Conservation (phyloP, 2,113 vertebrate species). For the Oceanodroma tethys region DNA sequence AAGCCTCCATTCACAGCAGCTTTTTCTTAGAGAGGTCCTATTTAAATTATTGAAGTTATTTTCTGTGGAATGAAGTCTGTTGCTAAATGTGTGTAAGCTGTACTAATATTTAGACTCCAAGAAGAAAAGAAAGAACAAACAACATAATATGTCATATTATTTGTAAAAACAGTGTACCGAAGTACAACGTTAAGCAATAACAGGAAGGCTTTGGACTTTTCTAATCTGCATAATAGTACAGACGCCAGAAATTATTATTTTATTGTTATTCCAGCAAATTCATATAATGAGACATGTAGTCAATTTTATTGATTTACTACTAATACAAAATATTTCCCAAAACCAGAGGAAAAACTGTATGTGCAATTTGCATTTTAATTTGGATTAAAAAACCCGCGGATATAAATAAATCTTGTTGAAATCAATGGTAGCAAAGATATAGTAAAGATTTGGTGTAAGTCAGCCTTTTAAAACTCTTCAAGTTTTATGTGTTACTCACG, state of each 20-base stretch:
- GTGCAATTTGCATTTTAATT: neutral
- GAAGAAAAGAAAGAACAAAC: neutral
- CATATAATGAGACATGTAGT: neutral
- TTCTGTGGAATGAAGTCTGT: neutral
- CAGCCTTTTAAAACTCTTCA: neutral
- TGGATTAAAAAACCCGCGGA: neutral
- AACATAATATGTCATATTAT: neutral
- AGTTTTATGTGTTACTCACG: neutral
- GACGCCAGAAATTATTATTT: neutral
- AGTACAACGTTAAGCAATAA: neutral
- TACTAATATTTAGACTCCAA: neutral
- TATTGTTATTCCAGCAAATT: neutral
- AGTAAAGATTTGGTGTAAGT: neutral
- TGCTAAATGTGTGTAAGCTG: neutral
- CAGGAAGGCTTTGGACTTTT: neutral
- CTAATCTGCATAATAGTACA: neutral
- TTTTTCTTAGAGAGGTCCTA: neutral
- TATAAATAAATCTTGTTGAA: neutral
- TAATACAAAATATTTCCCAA: neutral
- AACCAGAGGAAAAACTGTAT: neutral
- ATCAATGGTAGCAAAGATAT: neutral
- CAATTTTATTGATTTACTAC: neutral
- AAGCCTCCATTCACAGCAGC: neutral
- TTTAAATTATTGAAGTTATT: neutral
- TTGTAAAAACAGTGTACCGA: neutral